phyloP scores from a whole-genome alignment of 2,888 invertebrate species.

The Ectemnius continuus region DNA sequence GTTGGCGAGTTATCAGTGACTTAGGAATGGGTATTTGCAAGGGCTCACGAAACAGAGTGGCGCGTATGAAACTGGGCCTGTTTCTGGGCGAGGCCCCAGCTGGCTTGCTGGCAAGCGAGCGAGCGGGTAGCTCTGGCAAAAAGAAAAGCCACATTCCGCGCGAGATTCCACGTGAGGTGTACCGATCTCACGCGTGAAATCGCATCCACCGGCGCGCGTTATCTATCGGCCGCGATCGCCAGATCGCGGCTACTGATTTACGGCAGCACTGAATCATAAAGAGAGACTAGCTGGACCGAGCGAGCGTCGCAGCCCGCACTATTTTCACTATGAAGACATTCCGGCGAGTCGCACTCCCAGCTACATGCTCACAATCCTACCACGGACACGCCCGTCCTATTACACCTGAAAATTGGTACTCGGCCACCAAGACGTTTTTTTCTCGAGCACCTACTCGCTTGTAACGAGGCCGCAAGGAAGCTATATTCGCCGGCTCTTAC shows the following conservation, averaged over 20 bases:
- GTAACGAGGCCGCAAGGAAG: constrained; percentile 24
- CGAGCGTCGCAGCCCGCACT: background rate
- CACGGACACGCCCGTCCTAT: background rate
- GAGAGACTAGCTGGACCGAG: constrained; percentile 11
- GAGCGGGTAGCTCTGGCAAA: constrained; percentile 30
- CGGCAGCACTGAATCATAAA: constrained; percentile 47
- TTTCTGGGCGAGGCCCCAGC: constrained; percentile 52
- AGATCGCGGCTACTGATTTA: constrained; percentile 51
- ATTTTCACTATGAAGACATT: constrained; percentile 40
- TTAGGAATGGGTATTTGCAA: constrained; percentile 30
- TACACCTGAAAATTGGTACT: no score
- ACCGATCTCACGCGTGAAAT: constrained; percentile 61
- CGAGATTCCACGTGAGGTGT: constrained; percentile 55
- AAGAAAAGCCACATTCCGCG: constrained; percentile 56
- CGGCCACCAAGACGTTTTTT: no score
- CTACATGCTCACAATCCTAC: constrained; percentile 17
- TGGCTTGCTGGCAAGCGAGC: constrained; percentile 9
- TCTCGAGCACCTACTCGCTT: constrained; percentile 13
- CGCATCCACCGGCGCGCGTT: constrained; percentile 50
- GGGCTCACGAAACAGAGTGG: constrained; percentile 30
- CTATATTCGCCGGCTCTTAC: no score
- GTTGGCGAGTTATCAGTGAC: constrained; percentile 17
- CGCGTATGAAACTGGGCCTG: constrained; percentile 14
- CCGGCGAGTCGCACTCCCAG: background rate
- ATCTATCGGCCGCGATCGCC: constrained; percentile 49